Base-by-base conservation (phyloP, 2,797 vertebrate species). In the Oreonectes daqikongensis region DNA sequence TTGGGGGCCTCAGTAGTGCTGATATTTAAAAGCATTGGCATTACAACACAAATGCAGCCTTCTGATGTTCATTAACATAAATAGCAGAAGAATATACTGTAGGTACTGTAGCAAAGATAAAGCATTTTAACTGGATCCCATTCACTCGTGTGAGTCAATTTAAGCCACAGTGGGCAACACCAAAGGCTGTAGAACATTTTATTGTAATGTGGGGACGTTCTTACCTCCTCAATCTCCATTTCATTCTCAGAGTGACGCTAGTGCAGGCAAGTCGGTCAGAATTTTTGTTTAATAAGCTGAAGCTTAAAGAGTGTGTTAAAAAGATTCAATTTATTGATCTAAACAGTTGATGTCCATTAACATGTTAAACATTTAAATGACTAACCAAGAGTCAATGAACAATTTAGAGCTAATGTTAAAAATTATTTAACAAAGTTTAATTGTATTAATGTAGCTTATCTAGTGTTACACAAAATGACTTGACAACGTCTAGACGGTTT, bases 171-270 rank as follows among this genome's bases (percentile, higher is more conserved):
- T 90, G 93, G 93, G 90, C 92, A 94, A 92, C 90, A 83, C 92
- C 91, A 93, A 93, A 92, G 86, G 88, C 92, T 91, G 92, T 93
- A 94, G 92, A 94, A 93, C 94, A 88, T 93, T 94, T 95, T 94
- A 91, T 90, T 93, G 93, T 91, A 94, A 94, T 94, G 85, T 83
- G 94, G 92, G 94, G 88, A 93, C 94, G 88, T 87, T 97, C 98
- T 98, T 98, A 98, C 97, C 98, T 98, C 96, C 94, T 95, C 96
- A 94, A 95, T 94, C 94, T 95, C 95, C 96, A 91, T 95, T 95
- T 96, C 94, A 95, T 93, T 97, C 93, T 96, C 95, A 95, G 92
- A 95, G 94, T 95, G 94, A 95, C 84, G 93, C 94, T 95, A 94
- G 93, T 93, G 92, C 94, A 95, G 94, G 94, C 94, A 94, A 94